Conservation (phyloP, 2,113 vertebrate genomes). For the Heterotilapia buettikoferi region DNA sequence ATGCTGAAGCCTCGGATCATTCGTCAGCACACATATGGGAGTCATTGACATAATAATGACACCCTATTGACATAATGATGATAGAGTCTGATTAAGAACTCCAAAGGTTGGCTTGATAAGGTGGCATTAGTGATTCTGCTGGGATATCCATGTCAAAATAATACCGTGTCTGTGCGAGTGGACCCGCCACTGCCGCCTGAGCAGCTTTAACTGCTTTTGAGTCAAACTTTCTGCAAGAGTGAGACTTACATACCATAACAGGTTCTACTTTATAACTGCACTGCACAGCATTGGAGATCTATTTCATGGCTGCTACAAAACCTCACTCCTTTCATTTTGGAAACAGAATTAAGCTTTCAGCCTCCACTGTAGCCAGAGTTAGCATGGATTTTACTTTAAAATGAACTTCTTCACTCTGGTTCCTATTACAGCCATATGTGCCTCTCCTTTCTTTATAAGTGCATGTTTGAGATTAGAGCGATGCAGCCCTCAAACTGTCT, state of each 20-base stretch:
- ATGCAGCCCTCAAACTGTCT: slow-evolving; percentile 6
- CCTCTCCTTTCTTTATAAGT: slow-evolving; percentile 29
- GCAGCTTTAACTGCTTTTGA: slow-evolving; percentile 3
- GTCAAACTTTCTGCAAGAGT: slow-evolving; percentile 57
- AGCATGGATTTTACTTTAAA: slow-evolving; percentile 17
- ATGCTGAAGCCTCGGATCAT: neutral
- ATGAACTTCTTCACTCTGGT: slow-evolving; percentile 47
- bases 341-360: slow-evolving; percentile 26
- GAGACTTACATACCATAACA: slow-evolving; percentile 47
- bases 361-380: slow-evolving; percentile 25
- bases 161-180: slow-evolving; percentile 18
- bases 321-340: slow-evolving; percentile 29
- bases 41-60: slow-evolving; percentile 29
- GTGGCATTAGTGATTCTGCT: slow-evolving; percentile 4
- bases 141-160: slow-evolving; percentile 40
- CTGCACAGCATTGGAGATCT: slow-evolving; percentile 34
- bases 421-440: slow-evolving; percentile 34
- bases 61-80: slow-evolving; percentile 19
- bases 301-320: slow-evolving; percentile 57
- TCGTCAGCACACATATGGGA: slow-evolving; percentile 46
- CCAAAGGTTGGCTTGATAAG: slow-evolving; percentile 24
- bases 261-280: slow-evolving; percentile 40
- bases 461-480: slow-evolving; percentile 21
- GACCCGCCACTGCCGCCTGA: slow-evolving; percentile 5
- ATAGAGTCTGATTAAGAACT: slow-evolving; percentile 38